Percentiles rank a stretch among this genome's conserved stretches.
Conservation (phyloP, 2,797 vertebrate genomes). For the Argya squamiceps region DNA sequence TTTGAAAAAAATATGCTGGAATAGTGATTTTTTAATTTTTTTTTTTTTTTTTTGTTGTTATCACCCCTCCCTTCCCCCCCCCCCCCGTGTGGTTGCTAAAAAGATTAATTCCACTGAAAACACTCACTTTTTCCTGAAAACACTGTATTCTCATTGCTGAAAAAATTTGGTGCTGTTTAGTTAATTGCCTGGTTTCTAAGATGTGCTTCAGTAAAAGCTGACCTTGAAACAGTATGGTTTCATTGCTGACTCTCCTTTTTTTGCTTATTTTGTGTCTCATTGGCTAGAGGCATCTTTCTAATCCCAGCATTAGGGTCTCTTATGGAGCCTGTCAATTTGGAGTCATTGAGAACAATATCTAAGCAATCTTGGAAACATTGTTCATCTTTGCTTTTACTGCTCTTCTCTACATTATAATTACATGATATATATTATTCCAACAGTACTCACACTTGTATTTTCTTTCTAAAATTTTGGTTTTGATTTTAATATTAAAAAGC, state of each 20-base stretch:
- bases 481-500: background rate
- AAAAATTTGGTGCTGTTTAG: background rate
- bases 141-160: background rate
- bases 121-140: background rate
- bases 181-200: background rate
- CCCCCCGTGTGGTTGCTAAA: rapidly evolving
- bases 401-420: background rate
- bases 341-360: background rate
- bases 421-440: background rate
- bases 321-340: background rate
- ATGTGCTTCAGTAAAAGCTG: background rate
- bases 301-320: background rate
- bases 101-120: background rate
- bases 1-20: background rate
- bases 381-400: background rate
- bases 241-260: background rate
- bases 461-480: background rate
- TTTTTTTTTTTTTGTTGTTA: background rate
- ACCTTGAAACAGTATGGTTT: background rate
- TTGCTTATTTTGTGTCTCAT: background rate
- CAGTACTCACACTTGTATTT: background rate
- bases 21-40: no score
- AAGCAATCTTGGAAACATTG: background rate
- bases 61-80: rapidly evolving
- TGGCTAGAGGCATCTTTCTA: background rate